Evolutionary conservation across 2,113 vertebrate genomes (phyloP).

Genomic region (Amphiprion percula): DNA sequence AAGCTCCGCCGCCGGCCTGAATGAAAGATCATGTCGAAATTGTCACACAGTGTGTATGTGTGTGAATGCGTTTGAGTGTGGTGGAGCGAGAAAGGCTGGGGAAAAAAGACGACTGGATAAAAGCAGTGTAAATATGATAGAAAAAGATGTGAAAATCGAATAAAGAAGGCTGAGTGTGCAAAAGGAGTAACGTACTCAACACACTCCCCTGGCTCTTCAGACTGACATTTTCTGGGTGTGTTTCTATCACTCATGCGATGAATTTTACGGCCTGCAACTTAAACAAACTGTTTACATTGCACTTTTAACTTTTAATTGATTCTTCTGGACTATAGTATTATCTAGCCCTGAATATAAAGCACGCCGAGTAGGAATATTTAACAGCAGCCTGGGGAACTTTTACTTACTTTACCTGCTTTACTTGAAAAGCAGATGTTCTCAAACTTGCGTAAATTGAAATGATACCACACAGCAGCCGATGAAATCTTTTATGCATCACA

Average conservation of each 20-base stretch:
- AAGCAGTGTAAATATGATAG: conserved; percentile 46
- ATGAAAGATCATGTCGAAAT: conserved; percentile 66
- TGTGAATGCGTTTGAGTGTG: neutral
- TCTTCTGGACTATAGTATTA: neutral
- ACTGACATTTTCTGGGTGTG: conserved; percentile 10
- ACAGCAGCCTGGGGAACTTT: conserved; percentile 3
- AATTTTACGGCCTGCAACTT: conserved; percentile 28
- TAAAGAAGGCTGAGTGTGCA: conserved; percentile 47
- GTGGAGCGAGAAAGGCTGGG: neutral
- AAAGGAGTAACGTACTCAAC: conserved; percentile 35
- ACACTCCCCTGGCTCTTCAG: conserved; percentile 8
- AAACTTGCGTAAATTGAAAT: conserved; percentile 10
- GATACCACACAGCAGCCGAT: conserved; percentile 16
- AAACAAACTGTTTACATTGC: conserved; percentile 30
- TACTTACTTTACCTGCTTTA: neutral
- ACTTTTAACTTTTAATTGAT: conserved; percentile 25
- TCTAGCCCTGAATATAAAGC: conserved; percentile 1
- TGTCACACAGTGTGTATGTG: neutral
- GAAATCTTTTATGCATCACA: conserved; percentile 40
- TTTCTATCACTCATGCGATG: conserved; percentile 18
- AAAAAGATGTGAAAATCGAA: conserved; percentile 39
- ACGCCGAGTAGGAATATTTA: neutral
- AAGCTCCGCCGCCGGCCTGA: conserved; percentile 58
- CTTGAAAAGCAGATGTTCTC: conserved; percentile 17
- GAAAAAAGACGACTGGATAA: neutral